A percentile compares a stretch with the other conserved stretches of the same genome.
These are phyloP conservation scores for Hydrophis major DNA, from an alignment of 2,797 vertebrate genomes.

Conservation along the genomic window DNA sequence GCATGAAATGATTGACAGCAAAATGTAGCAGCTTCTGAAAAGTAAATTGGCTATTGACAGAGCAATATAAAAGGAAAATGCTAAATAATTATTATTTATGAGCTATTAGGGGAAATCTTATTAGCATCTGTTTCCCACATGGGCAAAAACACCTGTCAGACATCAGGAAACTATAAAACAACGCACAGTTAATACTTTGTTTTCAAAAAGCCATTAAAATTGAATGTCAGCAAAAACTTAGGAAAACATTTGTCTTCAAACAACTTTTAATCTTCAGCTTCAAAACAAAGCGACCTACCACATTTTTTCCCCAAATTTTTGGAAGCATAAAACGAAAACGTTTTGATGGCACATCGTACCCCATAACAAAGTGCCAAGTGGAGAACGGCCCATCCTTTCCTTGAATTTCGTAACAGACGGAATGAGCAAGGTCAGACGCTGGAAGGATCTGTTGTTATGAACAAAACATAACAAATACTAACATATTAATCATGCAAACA, in stretches of 20 bases:
- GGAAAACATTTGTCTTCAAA: conserved; percentile 72
- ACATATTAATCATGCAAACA: not conserved
- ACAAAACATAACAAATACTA: not conserved
- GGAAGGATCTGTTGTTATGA: rapidly evolving
- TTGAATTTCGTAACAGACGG: conserved; percentile 16
- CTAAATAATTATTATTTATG: conserved; percentile 77
- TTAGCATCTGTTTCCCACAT: conserved; percentile 78
- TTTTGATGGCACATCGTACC: conserved; percentile 12
- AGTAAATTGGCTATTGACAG: conserved; percentile 77
- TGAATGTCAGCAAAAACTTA: conserved; percentile 78
- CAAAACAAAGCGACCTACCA: conserved; percentile 54
- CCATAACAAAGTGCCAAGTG: conserved; percentile 30
- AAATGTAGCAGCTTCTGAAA: conserved; percentile 82
- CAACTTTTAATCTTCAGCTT: conserved; percentile 67
- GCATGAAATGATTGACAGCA: conserved; percentile 95
- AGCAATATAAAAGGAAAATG: conserved; percentile 72
- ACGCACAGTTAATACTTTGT: conserved; percentile 69
- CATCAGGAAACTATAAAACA: conserved; percentile 67
- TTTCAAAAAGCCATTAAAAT: conserved; percentile 77
- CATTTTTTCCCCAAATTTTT: conserved; percentile 39
- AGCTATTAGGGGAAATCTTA: conserved; percentile 74
- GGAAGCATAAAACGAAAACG: conserved; percentile 18
- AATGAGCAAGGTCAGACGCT: conserved; percentile 40
- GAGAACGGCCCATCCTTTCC: not conserved
- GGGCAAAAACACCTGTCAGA: conserved; percentile 79